phyloP scores from a whole-genome alignment of 1,140 invertebrate species.

The Chelonus insularis region DNA sequence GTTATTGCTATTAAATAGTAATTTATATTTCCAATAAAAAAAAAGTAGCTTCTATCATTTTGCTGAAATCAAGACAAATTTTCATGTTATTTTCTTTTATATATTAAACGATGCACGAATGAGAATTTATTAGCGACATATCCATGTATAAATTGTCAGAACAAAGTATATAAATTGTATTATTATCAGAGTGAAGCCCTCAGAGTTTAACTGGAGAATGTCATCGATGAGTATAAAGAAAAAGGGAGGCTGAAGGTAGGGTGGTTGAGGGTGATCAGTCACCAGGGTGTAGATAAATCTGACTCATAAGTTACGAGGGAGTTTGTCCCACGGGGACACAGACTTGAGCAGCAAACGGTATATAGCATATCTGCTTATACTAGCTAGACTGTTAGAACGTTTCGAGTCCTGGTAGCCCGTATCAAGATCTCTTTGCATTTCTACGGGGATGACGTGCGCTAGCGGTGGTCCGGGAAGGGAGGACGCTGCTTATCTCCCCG shows the following conservation, averaged over 20 bases:
- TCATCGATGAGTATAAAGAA: background rate
- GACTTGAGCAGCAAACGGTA: constrained; percentile 26
- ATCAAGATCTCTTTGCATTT: constrained; percentile 60
- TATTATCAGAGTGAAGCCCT: no score
- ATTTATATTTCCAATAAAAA: no score
- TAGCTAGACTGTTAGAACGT: constrained; percentile 23
- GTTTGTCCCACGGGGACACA: constrained; percentile 23
- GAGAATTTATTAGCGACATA: no score
- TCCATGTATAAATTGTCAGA: no score
- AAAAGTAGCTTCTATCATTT: no score
- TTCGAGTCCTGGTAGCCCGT: constrained; percentile 42
- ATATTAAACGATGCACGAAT: no score
- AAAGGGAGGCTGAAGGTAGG: background rate
- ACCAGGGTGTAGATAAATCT: constrained; percentile 56
- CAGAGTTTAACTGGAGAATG: background rate
- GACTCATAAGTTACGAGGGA: constrained; percentile 52
- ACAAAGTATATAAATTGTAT: no score
- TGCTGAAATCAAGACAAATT: no score
- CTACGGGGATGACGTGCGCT: constrained; percentile 36
- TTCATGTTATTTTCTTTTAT: no score
- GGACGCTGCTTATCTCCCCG: constrained; percentile 53
- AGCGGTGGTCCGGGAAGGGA: constrained; percentile 13
- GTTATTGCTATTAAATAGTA: no score
- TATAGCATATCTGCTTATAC: no score
- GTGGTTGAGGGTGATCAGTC: constrained; percentile 47